Base-by-base conservation (phyloP, 92 coral and sea anemone genomes). In the Desmophyllum pertusum region DNA sequence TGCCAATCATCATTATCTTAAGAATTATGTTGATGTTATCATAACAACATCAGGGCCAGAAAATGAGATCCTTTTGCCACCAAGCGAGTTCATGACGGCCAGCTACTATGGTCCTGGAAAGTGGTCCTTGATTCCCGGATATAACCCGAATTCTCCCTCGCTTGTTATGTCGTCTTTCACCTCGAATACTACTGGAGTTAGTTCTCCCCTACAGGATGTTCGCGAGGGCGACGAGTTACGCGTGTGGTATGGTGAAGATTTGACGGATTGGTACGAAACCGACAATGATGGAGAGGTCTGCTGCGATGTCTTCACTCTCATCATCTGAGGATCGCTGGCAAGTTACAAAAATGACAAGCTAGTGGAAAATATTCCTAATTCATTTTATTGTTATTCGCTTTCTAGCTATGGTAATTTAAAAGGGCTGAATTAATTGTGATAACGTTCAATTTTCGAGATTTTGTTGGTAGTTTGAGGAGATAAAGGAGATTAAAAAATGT, bases 71-170 rank as follows among this genome's bases (percentile, higher is more conserved):
- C 25, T 76, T 29, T 18, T 76, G 30, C 80, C 80, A 3, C 66
- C 80, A 52, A 51, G 27, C 31, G 23, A 53, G 69, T 53, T 76
- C 81, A 5, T 76, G n/a, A 41, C 1, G 3, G 11, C 35, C 18
- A 3, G 30, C n/a, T n/a, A n/a, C n/a, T n/a, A n/a, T n/a, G n/a
- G 23, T 2, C 38, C 27, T n/a, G 57, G 37, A 57, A 57, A 38
- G 36, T 57, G 67, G 69, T 59, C 77, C 3, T 19, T n/a, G 53
- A 25, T 72, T 42, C 77, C 77, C 57, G 77, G 77, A 42, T 72
- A 72, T 40, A 27, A 25, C 70, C 14, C 70, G 70, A 10, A 25
- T 63, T 63, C 23, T 15, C 77, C n/a, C 2, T 52, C 37, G 81
- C 42, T 77, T n/a, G 36, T n/a, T 57, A 52, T 77, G 51, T 57